Evolutionary conservation across 2,888 invertebrate species (phyloP).

Genomic region (Pristionchus arcanus): DNA sequence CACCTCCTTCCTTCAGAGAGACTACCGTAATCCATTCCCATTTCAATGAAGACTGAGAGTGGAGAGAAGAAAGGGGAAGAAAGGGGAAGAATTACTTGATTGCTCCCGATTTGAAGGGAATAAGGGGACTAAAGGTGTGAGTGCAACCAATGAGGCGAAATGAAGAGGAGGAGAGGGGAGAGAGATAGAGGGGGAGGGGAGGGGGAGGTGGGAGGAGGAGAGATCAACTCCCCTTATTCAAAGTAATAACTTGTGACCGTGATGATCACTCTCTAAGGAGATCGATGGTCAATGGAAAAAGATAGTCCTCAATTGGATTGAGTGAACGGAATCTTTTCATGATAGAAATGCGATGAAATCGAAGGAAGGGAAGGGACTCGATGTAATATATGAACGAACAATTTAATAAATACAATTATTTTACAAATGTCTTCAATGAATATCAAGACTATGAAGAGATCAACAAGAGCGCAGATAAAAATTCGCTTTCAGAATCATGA

Average conservation of each 20-base stretch:
- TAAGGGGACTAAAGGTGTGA: constrained; percentile 20
- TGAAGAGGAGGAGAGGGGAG: constrained; percentile 6
- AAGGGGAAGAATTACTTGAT: constrained; percentile 29
- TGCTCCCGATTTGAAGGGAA: constrained; percentile 24
- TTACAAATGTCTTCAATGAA: neutral
- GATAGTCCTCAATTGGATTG: neutral
- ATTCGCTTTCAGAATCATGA: too few relatives aligned
- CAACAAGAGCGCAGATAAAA: too few relatives aligned
- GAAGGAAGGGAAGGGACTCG: neutral
- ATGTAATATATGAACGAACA: neutral
- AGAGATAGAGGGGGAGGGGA: neutral
- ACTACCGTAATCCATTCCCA: constrained; percentile 18
- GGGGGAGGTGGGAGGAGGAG: neutral
- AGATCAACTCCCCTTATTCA: constrained; percentile 24
- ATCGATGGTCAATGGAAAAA: neutral
- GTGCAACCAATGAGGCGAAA: constrained; percentile 37
- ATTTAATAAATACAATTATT: neutral
- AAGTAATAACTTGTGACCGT: constrained; percentile 40
- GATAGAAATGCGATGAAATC: neutral
- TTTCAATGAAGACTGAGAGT: constrained; percentile 33
- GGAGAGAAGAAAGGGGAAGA: neutral
- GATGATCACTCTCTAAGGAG: constrained; percentile 5
- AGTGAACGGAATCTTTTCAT: constrained; percentile 6
- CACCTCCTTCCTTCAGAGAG: neutral
- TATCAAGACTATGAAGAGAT: neutral